A percentile compares a stretch with the other conserved stretches of the same genome.
These are phyloP conservation scores for Coecobrya sp. DNA, from an alignment of 2,888 invertebrate genomes.

Conservation along the genomic window DNA sequence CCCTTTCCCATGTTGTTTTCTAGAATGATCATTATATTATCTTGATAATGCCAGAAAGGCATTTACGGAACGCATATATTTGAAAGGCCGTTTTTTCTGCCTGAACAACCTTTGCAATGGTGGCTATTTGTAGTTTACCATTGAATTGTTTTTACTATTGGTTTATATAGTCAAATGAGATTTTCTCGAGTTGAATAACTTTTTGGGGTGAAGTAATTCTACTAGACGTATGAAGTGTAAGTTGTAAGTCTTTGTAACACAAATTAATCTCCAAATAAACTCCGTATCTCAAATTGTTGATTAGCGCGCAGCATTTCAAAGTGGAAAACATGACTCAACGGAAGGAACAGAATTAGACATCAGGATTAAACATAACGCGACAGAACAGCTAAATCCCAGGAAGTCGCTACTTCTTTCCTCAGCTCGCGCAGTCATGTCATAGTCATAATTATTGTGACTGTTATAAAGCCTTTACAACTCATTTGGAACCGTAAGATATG, in stretches of 20 bases:
- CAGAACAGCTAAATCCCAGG: background rate
- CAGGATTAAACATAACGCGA: background rate
- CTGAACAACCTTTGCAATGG: background rate
- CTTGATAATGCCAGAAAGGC: background rate
- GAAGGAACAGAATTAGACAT: background rate
- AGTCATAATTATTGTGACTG: background rate
- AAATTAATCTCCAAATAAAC: too few relatives aligned
- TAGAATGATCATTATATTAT: background rate
- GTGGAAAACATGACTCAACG: background rate
- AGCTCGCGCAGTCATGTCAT: background rate
- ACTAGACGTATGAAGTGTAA: too few relatives aligned
- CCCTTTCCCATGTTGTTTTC: background rate
- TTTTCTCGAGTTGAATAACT: too few relatives aligned
- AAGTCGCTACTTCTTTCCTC: background rate
- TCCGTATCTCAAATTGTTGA: too few relatives aligned
- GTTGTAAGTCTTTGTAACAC: too few relatives aligned
- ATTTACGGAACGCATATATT: background rate
- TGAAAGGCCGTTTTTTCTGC: background rate
- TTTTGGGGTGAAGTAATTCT: too few relatives aligned
- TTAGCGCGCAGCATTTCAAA: background rate
- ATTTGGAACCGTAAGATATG: background rate
- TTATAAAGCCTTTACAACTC: conserved; percentile 23
- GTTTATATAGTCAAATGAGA: too few relatives aligned
- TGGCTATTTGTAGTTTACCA: background rate
- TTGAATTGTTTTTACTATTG: background rate